A percentile compares a stretch with the other conserved stretches of the same genome.
Evolutionary conservation across 2,113 vertebrate genomes (phyloP).

Genomic region (Vicugna pacos): DNA sequence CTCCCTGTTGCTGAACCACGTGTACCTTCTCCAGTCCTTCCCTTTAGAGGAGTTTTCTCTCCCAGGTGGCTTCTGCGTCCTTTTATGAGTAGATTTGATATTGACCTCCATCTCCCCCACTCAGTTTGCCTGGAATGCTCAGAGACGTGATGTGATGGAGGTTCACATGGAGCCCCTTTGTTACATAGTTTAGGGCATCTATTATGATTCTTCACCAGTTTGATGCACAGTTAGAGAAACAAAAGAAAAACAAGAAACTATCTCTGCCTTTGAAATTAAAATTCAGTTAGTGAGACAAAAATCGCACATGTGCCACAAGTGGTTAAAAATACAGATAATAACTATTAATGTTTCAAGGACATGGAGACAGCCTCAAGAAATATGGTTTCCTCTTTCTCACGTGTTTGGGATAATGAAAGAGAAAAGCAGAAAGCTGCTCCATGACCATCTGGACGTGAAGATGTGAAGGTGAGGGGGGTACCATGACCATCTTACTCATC

Average conservation of each 20-base stretch:
- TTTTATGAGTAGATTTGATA: neutral
- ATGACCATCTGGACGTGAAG: neutral
- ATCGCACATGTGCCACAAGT: neutral
- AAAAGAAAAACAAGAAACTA: neutral
- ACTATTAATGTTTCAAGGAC: neutral
- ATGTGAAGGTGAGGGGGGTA: neutral
- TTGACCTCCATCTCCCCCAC: neutral
- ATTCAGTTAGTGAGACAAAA: slow-evolving; percentile 21
- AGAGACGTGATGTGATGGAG: neutral
- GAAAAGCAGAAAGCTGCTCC: neutral
- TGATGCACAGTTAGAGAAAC: neutral
- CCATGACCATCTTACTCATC: neutral
- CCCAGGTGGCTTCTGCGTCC: neutral
- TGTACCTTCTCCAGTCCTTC: neutral
- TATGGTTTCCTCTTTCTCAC: neutral
- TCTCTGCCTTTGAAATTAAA: neutral
- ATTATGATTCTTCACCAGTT: neutral
- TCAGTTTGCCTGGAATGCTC: neutral
- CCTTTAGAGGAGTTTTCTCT: neutral
- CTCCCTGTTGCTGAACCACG: neutral
- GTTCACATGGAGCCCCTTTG: neutral
- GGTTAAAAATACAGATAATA: neutral
- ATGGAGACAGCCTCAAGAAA: neutral
- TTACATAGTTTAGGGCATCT: neutral
- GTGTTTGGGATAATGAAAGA: neutral